Percentiles rank a stretch among this genome's conserved stretches.
phyloP scores from a whole-genome alignment of 2,113 vertebrate genomes.

The Gopherus evgoodei region DNA sequence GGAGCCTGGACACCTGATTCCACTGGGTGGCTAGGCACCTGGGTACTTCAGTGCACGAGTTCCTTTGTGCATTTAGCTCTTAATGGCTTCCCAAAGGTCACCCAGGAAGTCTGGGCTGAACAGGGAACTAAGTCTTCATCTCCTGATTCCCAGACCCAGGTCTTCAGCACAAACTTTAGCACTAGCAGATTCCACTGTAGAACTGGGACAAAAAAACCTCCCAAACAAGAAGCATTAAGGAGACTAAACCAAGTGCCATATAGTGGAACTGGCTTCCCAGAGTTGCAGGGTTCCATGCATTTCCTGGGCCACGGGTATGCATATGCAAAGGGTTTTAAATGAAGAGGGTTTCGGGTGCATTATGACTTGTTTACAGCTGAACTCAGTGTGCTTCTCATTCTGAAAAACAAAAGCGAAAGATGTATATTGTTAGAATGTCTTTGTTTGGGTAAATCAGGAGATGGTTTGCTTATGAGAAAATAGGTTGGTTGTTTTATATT shows the following conservation, averaged over 20 bases:
- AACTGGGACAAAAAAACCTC: background rate
- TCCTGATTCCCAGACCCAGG: background rate
- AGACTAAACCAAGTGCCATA: background rate
- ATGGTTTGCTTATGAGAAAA: background rate
- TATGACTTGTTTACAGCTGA: background rate
- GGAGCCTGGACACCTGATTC: no score
- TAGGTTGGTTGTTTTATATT: background rate
- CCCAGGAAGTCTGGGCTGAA: no score
- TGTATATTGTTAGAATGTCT: background rate
- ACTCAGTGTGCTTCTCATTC: background rate
- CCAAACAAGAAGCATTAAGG: background rate
- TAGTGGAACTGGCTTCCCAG: background rate
- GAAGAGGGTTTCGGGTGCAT: background rate
- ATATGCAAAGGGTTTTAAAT: background rate
- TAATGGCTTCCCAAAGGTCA: no score
- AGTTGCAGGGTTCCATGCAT: background rate
- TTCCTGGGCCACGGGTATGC: background rate
- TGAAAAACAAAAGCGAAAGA: background rate
- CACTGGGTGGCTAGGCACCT: no score
- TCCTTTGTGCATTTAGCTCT: no score
- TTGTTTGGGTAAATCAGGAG: background rate
- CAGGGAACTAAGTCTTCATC: no score
- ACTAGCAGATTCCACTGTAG: background rate
- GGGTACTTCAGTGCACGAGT: no score
- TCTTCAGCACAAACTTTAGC: background rate